phyloP scores from a whole-genome alignment of 2,888 invertebrate species.

The Drosophila melanosoma region DNA sequence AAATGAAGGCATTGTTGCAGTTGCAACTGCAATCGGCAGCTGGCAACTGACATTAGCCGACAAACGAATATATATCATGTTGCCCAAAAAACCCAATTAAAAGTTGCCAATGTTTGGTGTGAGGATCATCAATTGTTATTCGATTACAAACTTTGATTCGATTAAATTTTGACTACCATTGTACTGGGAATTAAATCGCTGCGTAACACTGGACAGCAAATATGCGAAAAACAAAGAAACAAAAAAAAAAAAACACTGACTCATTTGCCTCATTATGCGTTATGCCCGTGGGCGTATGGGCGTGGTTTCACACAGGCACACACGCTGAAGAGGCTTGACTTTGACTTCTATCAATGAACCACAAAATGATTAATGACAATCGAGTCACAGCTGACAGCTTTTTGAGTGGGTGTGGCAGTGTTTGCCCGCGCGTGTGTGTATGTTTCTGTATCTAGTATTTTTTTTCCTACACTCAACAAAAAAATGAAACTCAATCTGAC shows the following conservation, averaged over 20 bases:
- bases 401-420: not conserved
- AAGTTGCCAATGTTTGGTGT: constrained; percentile 42
- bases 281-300: constrained; percentile 6
- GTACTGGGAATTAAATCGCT: not conserved
- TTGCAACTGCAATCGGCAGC: constrained; percentile 32
- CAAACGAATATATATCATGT: constrained; percentile 38
- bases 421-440: not conserved
- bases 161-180: constrained; percentile 14
- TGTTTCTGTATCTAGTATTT: constrained; percentile 3
- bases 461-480: constrained; percentile 13
- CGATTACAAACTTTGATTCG: constrained; percentile 47
- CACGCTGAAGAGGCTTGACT: constrained; percentile 16
- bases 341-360: constrained; percentile 54
- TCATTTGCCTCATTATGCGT: constrained; percentile 25
- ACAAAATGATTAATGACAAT: constrained; percentile 54
- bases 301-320: not conserved
- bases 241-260: constrained; percentile 19
- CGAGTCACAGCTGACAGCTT: constrained; percentile 7
- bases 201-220: not conserved
- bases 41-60: constrained; percentile 23
- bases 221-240: constrained; percentile 22
- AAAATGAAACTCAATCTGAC: not conserved
- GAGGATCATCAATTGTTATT: constrained; percentile 45
- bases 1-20: constrained; percentile 20
- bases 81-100: constrained; percentile 66